Evolutionary conservation across 2,113 vertebrate species (phyloP).

Genomic region (Felis catus): DNA sequence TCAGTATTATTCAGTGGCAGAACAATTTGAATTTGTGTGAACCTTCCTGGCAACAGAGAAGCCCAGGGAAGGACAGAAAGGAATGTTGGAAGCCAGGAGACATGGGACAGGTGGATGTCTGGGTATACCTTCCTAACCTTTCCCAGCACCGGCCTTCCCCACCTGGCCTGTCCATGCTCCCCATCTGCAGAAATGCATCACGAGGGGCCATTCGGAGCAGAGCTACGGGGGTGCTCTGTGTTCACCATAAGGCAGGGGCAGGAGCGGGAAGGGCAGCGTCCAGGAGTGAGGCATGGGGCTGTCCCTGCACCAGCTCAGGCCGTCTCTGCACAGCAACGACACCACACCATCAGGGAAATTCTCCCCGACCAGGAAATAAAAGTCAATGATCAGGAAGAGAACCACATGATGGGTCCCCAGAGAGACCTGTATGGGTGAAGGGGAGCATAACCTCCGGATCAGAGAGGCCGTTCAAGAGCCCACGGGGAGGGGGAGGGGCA

Average conservation of each 20-base stretch:
- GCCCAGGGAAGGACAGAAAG: background rate
- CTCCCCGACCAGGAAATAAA: background rate
- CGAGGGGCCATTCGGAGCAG: background rate
- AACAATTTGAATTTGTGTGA: background rate
- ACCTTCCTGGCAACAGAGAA: background rate
- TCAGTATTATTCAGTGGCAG: background rate
- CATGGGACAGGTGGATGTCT: no score
- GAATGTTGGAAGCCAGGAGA: no score
- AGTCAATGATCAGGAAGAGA: background rate
- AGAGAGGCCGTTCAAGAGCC: background rate
- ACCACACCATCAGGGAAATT: background rate
- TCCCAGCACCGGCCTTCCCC: background rate
- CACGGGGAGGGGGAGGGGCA: rapidly evolving
- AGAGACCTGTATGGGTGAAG: background rate
- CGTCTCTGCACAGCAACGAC: background rate
- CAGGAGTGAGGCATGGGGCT: background rate
- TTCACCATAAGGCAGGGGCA: background rate
- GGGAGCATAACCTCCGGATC: background rate
- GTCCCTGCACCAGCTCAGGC: background rate
- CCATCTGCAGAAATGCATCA: background rate
- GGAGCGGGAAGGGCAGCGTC: rapidly evolving
- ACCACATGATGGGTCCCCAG: background rate
- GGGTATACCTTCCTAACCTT: rapidly evolving
- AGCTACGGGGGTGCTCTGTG: background rate
- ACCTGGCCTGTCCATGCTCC: background rate